phyloP scores from a whole-genome alignment of 2,888 invertebrate species.

The Hanleya hanleyi region DNA sequence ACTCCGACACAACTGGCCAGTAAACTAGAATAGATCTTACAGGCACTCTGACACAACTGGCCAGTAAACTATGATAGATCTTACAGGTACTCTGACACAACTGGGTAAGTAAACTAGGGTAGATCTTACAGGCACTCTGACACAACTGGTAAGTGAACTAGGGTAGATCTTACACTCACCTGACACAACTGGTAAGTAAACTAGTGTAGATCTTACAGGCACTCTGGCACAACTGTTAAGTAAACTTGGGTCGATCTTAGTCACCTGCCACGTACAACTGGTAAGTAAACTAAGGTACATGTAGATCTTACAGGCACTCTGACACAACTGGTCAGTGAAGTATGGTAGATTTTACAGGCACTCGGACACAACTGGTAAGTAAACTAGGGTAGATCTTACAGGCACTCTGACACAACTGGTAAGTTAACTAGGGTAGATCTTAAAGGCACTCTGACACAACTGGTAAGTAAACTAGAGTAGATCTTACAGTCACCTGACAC shows the following conservation, averaged over 20 bases:
- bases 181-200: slow-evolving; percentile 67
- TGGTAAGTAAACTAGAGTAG: no score
- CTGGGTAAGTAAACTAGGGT: no score
- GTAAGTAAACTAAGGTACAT: no score
- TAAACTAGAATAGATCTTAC: slow-evolving; percentile 64
- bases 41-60: slow-evolving; percentile 66
- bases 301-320: no score
- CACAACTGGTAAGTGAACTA: slow-evolving; percentile 66
- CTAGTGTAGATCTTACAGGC: slow-evolving; percentile 65
- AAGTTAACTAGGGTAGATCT: slow-evolving; percentile 61
- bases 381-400: slow-evolving; percentile 62
- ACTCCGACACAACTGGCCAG: slow-evolving; percentile 67
- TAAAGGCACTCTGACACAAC: slow-evolving; percentile 63
- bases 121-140: no score
- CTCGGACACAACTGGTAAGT: slow-evolving; percentile 68
- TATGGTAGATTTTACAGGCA: no score
- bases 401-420: slow-evolving; percentile 68
- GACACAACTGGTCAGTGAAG: no score
- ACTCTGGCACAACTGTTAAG: slow-evolving; percentile 68
- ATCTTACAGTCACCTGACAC: no score
- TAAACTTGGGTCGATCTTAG: no score
- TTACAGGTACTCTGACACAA: no score
- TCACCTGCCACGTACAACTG: no score
- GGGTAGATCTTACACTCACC: slow-evolving; percentile 64
- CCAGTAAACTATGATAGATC: no score